phyloP scores from a whole-genome alignment of 2,797 vertebrate genomes.

The Sardinella longiceps region DNA sequence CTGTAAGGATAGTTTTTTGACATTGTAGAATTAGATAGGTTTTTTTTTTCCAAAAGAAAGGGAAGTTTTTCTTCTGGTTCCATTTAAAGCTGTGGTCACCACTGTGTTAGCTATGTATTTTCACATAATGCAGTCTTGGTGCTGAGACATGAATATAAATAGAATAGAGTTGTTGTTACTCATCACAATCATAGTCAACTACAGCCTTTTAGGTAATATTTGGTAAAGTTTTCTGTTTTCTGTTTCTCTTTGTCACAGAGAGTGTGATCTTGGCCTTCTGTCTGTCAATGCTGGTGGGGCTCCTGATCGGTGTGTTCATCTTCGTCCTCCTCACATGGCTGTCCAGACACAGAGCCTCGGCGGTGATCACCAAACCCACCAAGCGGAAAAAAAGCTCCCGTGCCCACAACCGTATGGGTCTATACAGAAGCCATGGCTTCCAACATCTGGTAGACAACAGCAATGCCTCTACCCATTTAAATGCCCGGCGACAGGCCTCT shows the following conservation, averaged over 20 bases:
- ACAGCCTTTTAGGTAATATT: neutral
- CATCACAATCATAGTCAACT: neutral
- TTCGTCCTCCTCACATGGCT: conserved; percentile 86
- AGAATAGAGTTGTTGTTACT: neutral
- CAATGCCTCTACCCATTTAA: conserved; percentile 82
- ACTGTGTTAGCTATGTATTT: neutral
- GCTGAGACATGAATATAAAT: neutral
- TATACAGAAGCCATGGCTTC: conserved; percentile 87
- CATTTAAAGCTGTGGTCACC: neutral
- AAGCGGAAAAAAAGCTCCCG: conserved; percentile 68
- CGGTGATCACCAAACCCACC: conserved; percentile 84
- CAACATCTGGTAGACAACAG: conserved; percentile 70
- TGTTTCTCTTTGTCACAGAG: conserved; percentile 67
- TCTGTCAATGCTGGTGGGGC: conserved; percentile 86
- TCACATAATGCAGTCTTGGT: neutral
- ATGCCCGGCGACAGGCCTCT: conserved; percentile 88
- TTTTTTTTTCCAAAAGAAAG: neutral
- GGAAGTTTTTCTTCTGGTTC: neutral
- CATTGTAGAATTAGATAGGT: neutral
- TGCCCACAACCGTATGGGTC: conserved; percentile 73
- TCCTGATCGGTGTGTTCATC: conserved; percentile 87
- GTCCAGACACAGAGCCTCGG: conserved; percentile 84
- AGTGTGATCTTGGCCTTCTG: conserved; percentile 90
- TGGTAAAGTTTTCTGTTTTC: neutral
- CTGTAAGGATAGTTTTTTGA: neutral